A percentile compares a stretch with the other conserved stretches of the same genome.
Conservation (phyloP, 2,113 vertebrate species). For the Pedetes capensis region DNA sequence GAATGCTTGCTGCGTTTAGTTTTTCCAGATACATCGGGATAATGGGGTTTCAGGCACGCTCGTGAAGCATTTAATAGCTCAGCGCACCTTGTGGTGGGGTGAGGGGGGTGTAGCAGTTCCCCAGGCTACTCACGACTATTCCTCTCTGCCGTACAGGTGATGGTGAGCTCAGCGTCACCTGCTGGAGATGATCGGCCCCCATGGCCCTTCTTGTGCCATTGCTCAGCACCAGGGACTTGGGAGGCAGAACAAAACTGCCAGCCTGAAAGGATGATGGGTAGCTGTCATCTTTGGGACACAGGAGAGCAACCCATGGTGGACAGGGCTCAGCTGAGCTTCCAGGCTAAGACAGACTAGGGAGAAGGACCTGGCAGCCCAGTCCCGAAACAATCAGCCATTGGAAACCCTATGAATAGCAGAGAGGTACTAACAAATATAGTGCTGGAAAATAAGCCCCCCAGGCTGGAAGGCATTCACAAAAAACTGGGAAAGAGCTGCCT, state of each 20-base stretch:
- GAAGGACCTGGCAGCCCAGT: too few species aligned
- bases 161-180: constrained; percentile 50
- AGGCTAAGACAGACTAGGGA: too few species aligned
- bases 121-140: constrained; percentile 55
- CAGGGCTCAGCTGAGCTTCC: too few species aligned
- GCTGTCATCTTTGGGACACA: neutral
- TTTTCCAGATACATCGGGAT: neutral
- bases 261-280: neutral
- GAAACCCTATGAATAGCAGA: too few species aligned
- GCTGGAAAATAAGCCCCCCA: too few species aligned
- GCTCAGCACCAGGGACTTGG: constrained; percentile 30
- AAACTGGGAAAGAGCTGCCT: too few species aligned
- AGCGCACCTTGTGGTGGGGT: constrained; percentile 42
- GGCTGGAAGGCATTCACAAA: too few species aligned
- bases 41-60: constrained; percentile 58
- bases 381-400: too few species aligned
- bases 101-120: constrained; percentile 62
- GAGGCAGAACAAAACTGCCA: neutral
- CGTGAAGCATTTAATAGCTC: constrained; percentile 63
- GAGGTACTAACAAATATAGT: too few species aligned
- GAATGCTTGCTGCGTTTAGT: neutral
- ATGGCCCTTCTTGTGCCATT: constrained; percentile 1
- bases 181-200: neutral
- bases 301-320: too few species aligned
- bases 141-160: constrained; percentile 55